Evolutionary conservation across 2,113 vertebrate genomes (phyloP), one percentile per base, ranked within the genome.

Genomic region (Cisticola juncidis): DNA sequence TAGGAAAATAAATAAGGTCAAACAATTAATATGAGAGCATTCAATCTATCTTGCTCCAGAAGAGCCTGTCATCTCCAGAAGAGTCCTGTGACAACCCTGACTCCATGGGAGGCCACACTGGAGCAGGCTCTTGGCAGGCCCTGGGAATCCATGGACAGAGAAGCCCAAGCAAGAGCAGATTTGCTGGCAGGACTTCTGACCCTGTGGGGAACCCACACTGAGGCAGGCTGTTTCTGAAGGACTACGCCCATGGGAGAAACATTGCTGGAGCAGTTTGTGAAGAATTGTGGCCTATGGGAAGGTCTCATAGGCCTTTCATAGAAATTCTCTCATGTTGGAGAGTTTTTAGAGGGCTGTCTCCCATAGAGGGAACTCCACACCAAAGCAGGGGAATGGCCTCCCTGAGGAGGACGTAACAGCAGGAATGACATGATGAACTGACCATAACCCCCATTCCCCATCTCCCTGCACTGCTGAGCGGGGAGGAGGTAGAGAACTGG

Each of bases 1-100:
- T 78, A 70, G 54, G 31, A 86, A 56, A 86, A 74, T 66, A 61
- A 86, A 21, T 54, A 64, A 70, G 26, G 24, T 81, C 23, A 89
- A 83, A 26, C 60, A 84, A 2, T 61, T 70, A 60, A 18, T 68
- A 44, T 10, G 14, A 64, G 56, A 58, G 12, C 6, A 4, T 47
- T 21, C 25, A 40, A 40, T 88, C n/a, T 77, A 0, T 65, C 6
- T 5, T 0, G 1, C 31, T 83, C 12, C 3, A 3, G 45, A 44
- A 57, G 33, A 61, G 4, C 28, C n/a, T 2, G 2, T 68, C 0
- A 0, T 40, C 14, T 65, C 68, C 4, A 3, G 36, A 45, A 31
- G 45, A 17, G 53, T 82, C 17, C 40, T 19, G 29, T 38, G 61
- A 53, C 28, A 45, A 0, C 45, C 47, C 9, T 60, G 29, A 35